These are phyloP conservation scores for Rhagophthalmus giganteus DNA, from an alignment of 2,888 invertebrate genomes.

Conservation along the genomic window DNA sequence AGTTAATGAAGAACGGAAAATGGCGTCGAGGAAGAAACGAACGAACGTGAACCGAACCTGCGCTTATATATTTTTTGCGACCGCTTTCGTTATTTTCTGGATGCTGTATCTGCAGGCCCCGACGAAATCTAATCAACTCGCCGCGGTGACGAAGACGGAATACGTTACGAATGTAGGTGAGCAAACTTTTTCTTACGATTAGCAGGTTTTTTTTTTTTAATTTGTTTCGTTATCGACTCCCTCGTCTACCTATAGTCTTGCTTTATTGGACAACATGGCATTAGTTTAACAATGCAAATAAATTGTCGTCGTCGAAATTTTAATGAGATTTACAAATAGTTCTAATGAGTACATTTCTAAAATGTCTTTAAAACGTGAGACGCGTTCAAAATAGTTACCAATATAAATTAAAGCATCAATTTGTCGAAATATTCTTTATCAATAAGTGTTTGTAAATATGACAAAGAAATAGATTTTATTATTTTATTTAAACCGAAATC, in stretches of 20 bases:
- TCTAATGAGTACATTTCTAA: not conserved
- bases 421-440: too few relatives aligned
- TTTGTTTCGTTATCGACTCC: too few relatives aligned
- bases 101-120: constrained; percentile 6
- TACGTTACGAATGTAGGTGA: constrained; percentile 3
- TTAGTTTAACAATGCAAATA: not conserved
- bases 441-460: too few relatives aligned
- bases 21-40: constrained; percentile 6
- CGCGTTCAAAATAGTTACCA: too few relatives aligned
- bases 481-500: too few relatives aligned
- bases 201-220: not conserved
- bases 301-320: not conserved
- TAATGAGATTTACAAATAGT: not conserved
- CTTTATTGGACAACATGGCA: too few relatives aligned
- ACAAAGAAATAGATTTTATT: too few relatives aligned
- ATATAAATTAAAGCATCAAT: too few relatives aligned
- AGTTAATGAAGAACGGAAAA: constrained; percentile 22
- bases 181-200: not conserved
- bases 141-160: not conserved
- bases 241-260: too few relatives aligned
- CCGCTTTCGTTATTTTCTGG: constrained; percentile 3
- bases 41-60: not conserved
- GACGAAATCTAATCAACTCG: constrained; percentile 1
- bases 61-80: constrained; percentile 1
- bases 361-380: too few relatives aligned